These are phyloP conservation scores for Melitaea cinxia DNA, from an alignment of 1,140 invertebrate genomes.

Conservation along the genomic window DNA sequence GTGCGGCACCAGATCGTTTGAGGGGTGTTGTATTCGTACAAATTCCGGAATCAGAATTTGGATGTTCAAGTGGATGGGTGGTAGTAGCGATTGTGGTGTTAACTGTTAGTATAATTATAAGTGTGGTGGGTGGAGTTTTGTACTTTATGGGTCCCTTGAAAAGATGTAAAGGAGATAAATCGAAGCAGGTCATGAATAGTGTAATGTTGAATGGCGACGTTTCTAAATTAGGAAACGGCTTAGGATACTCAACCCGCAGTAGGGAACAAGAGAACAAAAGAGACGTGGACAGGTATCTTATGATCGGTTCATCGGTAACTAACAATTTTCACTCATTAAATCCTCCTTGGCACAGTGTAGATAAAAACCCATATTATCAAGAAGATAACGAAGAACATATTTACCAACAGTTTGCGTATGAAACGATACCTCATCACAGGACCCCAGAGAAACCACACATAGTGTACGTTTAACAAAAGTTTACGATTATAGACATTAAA, in stretches of 20 bases:
- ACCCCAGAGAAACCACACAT: conserved; percentile 83
- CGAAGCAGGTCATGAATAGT: conserved; percentile 79
- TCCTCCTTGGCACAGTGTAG: conserved; percentile 82
- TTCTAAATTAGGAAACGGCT: conserved; percentile 77
- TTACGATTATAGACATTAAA: conserved; percentile 62
- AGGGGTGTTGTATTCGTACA: conserved; percentile 76
- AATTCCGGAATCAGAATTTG: conserved; percentile 83
- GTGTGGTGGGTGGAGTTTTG: conserved; percentile 80
- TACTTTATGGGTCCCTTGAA: conserved; percentile 82
- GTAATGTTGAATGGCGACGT: conserved; percentile 78
- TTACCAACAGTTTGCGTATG: conserved; percentile 83
- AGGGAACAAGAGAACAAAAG: conserved; percentile 78
- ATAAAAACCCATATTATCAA: conserved; percentile 80
- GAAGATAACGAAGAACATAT: conserved; percentile 81
- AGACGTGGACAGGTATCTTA: conserved; percentile 82
- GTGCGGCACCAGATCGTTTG: conserved; percentile 81
- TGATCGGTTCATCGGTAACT: conserved; percentile 81
- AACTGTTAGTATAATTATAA: conserved; percentile 82
- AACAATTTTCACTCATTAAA: conserved; percentile 82
- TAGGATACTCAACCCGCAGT: conserved; percentile 73
- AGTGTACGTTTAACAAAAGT: conserved; percentile 84
- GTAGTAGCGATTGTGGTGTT: conserved; percentile 81
- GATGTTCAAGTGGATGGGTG: conserved; percentile 84
- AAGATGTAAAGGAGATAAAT: conserved; percentile 80
- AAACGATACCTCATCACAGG: conserved; percentile 80